Conservation (phyloP, 2,797 vertebrate genomes). For the Sebastolobus alascanus region DNA sequence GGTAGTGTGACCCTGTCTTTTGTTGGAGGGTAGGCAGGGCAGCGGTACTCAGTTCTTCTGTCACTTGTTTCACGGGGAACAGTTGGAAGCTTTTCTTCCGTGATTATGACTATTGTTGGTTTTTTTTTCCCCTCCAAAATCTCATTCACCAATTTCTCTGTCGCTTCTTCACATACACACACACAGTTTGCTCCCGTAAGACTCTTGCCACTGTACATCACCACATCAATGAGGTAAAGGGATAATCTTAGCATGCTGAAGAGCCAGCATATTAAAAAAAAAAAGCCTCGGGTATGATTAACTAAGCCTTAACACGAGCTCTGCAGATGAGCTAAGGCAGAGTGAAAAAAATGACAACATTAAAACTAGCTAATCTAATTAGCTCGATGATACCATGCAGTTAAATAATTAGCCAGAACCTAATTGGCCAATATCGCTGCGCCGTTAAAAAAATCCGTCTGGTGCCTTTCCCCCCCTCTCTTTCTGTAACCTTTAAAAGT, state of each 20-base stretch:
- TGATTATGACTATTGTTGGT: background rate
- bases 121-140: background rate
- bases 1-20: slow-evolving; percentile 60
- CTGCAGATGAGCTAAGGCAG: slow-evolving; percentile 49
- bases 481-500: slow-evolving; percentile 63
- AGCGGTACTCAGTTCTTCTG: slow-evolving; percentile 16
- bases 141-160: background rate
- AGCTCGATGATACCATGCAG: slow-evolving; percentile 60
- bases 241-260: slow-evolving; percentile 53
- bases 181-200: slow-evolving; percentile 16
- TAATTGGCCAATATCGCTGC: slow-evolving; percentile 65
- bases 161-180: background rate
- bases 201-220: slow-evolving; percentile 37
- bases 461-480: slow-evolving; percentile 15
- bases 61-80: slow-evolving; percentile 37
- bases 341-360: slow-evolving; percentile 52
- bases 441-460: slow-evolving; percentile 45
- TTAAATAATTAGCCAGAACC: slow-evolving; percentile 75
- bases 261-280: slow-evolving; percentile 34
- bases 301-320: slow-evolving; percentile 41
- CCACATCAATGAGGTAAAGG: slow-evolving; percentile 59
- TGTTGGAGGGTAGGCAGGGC: slow-evolving; percentile 38
- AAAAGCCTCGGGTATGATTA: slow-evolving; percentile 64
- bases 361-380: slow-evolving; percentile 75
- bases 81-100: slow-evolving; percentile 23